These are phyloP conservation scores for Simalia tracyae DNA, from an alignment of 2,797 vertebrate species.

Conservation along the genomic window DNA sequence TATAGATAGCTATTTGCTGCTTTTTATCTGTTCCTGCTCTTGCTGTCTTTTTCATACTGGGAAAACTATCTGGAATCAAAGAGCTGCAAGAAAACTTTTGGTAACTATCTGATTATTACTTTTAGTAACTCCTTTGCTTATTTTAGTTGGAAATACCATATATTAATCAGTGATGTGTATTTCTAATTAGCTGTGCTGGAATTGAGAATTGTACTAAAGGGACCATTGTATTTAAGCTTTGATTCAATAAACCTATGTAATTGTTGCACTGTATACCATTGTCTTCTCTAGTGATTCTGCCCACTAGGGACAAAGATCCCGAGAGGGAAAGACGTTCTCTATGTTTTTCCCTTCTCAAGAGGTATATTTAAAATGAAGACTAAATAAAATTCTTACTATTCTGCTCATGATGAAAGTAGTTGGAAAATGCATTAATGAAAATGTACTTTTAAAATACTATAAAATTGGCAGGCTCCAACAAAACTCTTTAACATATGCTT, in stretches of 20 bases:
- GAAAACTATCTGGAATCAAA: no score
- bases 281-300: background rate
- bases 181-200: no score
- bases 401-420: background rate
- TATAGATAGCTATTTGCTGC: no score
- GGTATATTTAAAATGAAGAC: background rate
- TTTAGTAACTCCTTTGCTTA: no score
- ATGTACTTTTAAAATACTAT: background rate
- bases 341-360: background rate
- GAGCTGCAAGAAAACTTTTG: no score
- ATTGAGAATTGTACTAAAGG: background rate
- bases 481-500: conserved; percentile 6
- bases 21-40: no score
- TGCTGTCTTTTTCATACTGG: no score
- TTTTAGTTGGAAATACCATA: no score
- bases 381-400: background rate
- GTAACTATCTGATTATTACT: no score
- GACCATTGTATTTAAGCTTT: background rate
- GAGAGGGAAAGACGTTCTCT: background rate
- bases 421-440: background rate
- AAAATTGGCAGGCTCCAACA: conserved; percentile 7
- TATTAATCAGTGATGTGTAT: no score
- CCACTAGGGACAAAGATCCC: background rate
- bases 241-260: background rate
- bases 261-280: background rate